phyloP scores from a whole-genome alignment of 2,797 vertebrate species.

The Argyrosomus regius region DNA sequence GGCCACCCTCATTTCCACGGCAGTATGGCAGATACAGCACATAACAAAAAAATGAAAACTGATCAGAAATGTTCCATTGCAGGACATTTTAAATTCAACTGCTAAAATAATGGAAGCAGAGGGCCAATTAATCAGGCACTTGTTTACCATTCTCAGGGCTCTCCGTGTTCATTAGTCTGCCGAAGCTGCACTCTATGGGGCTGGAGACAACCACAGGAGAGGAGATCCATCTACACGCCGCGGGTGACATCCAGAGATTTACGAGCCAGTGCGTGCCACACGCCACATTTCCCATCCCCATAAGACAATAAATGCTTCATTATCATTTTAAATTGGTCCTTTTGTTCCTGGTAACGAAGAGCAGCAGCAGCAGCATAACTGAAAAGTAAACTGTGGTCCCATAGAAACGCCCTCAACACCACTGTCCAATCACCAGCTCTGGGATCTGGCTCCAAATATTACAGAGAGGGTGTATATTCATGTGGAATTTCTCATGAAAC shows the following conservation, averaged over 20 bases:
- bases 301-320: conserved; percentile 85
- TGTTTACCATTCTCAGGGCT: conserved; percentile 85
- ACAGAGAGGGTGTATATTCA: conserved; percentile 40
- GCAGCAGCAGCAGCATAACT: conserved; percentile 59
- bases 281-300: conserved; percentile 78
- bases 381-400: conserved; percentile 70
- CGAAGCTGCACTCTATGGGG: conserved; percentile 70
- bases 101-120: conserved; percentile 76
- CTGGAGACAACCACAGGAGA: conserved; percentile 76
- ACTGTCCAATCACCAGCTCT: conserved; percentile 55
- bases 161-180: conserved; percentile 82
- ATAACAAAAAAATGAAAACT: conserved; percentile 33
- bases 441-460: conserved; percentile 37
- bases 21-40: conserved; percentile 16
- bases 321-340: conserved; percentile 85
- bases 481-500: conserved; percentile 33
- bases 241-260: conserved; percentile 84
- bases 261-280: conserved; percentile 73
- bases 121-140: conserved; percentile 84
- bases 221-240: conserved; percentile 80
- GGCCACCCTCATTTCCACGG: conserved; percentile 31
- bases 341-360: conserved; percentile 77
- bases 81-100: conserved; percentile 63
- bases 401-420: conserved; percentile 54
- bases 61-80: conserved; percentile 62